Evolutionary conservation across 2,797 vertebrate genomes (phyloP).

Genomic region (Phrynocephalus guinanensis): DNA sequence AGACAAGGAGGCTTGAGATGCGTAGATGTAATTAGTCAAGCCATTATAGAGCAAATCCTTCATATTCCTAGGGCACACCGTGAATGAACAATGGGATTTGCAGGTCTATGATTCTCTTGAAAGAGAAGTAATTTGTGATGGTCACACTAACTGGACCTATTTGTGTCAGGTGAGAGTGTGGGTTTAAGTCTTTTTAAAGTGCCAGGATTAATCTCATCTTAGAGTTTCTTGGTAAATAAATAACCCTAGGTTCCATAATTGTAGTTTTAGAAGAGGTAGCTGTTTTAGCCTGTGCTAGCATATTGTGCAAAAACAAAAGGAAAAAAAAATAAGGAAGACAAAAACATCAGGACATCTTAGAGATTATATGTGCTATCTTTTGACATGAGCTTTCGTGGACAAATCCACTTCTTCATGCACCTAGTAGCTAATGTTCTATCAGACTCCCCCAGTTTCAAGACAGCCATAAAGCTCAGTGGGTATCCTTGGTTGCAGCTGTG

Average conservation of each 20-base stretch:
- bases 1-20: constrained; percentile 45
- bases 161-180: constrained; percentile 57
- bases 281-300: no score
- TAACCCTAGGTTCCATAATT: background rate
- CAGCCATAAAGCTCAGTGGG: background rate
- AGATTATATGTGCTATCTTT: no score
- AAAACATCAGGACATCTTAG: no score
- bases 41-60: constrained; percentile 69
- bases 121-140: constrained; percentile 63
- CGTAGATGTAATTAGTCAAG: constrained; percentile 71
- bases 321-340: no score
- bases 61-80: constrained; percentile 51
- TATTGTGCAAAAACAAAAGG: no score
- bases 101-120: constrained; percentile 60
- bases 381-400: no score
- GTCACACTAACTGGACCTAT: constrained; percentile 69
- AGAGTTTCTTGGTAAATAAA: constrained; percentile 31
- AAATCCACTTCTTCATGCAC: no score
- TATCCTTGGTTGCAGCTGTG: background rate
- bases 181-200: constrained; percentile 65
- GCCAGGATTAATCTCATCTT: constrained; percentile 68
- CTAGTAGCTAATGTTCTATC: no score
- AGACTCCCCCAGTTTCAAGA: no score
- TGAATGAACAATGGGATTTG: constrained; percentile 53
- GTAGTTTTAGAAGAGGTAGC: no score